Evolutionary conservation across 2,888 invertebrate genomes (phyloP), one percentile per base, ranked within the genome.

Genomic region (Elmis aenea): DNA sequence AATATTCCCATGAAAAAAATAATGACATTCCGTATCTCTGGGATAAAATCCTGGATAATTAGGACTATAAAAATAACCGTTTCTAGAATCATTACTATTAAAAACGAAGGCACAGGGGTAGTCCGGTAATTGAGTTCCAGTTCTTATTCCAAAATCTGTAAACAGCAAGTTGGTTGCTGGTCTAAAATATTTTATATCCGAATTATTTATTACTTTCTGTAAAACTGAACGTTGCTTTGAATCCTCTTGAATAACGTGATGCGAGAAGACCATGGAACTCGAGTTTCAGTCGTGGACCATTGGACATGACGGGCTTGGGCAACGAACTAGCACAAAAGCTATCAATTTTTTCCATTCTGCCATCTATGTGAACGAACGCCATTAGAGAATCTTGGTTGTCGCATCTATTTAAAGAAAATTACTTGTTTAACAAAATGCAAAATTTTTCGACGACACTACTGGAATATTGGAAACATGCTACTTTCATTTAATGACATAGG

Each of bases 261-360:
- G 85, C 84, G 54, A 78, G 74, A 31, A 80, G 75, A 27, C 89
- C 89, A 42, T 81, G 76, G 64, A 94, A 94, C 67, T 92, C 89
- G 37, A 96, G 70, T 62, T 86, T 81, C 59, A 96, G 72, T 57
- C 85, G 77, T 29, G 88, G 85, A 23, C 90, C 89, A 61, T 85
- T 90, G 38, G 94, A 95, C 94, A 96, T 95, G 48, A 95, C 75
- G 37, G 90, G 89, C 50, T 85, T 84, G 1, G 94, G 93, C 32
- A 84, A 67, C 46, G 81, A 79, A 20, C 75, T 76, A 4, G 91
- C 93, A 63, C 96, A 96, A 61, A 88, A 88, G 13, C 83, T 82
- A 57, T 90, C 90, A 35, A 92, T 83, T 59, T 88, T 83, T 61
- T 91, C 89, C 71, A 86, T 79, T 52, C 86, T 75, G 1, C 87